These are phyloP conservation scores for Tiliacea aurago DNA, from an alignment of 2,888 invertebrate species.

Conservation along the genomic window DNA sequence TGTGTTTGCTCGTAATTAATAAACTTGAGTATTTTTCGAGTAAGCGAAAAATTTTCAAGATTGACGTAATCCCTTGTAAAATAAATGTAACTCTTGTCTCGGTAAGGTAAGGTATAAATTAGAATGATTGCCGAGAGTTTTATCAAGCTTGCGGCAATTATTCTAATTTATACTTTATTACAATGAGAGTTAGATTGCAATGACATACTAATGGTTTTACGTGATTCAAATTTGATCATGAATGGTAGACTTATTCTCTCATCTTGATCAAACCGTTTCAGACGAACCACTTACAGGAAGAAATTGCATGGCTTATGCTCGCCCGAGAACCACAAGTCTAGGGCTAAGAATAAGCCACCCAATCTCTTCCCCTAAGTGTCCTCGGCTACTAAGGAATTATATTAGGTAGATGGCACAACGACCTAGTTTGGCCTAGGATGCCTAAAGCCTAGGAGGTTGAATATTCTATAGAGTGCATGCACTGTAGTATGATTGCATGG, in stretches of 20 bases:
- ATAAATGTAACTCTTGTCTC: not conserved
- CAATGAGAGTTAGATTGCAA: too few species aligned
- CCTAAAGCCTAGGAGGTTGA: not conserved
- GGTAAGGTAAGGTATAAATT: too few species aligned
- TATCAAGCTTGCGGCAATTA: too few species aligned
- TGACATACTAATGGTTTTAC: too few species aligned
- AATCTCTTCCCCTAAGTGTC: conserved; percentile 49
- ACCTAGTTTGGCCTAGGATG: conserved; percentile 22
- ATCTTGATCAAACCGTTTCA: conserved; percentile 14
- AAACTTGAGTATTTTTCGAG: not conserved
- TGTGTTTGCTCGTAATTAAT: not conserved
- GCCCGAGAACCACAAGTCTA: conserved; percentile 23
- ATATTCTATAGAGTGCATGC: conserved; percentile 16
- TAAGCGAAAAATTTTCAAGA: not conserved
- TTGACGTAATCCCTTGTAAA: not conserved
- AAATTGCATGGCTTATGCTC: conserved; percentile 49
- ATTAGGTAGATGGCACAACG: conserved; percentile 35
- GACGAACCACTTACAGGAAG: conserved; percentile 35
- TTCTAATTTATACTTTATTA: too few species aligned
- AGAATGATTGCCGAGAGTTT: too few species aligned
- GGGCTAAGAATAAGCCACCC: conserved; percentile 38
- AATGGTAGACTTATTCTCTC: not conserved
- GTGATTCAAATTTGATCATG: too few species aligned
- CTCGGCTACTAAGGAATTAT: conserved; percentile 44
- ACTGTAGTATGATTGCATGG: not conserved